Base-by-base conservation (phyloP, 1,140 invertebrate species). In the Thereuonema tuberculata region DNA sequence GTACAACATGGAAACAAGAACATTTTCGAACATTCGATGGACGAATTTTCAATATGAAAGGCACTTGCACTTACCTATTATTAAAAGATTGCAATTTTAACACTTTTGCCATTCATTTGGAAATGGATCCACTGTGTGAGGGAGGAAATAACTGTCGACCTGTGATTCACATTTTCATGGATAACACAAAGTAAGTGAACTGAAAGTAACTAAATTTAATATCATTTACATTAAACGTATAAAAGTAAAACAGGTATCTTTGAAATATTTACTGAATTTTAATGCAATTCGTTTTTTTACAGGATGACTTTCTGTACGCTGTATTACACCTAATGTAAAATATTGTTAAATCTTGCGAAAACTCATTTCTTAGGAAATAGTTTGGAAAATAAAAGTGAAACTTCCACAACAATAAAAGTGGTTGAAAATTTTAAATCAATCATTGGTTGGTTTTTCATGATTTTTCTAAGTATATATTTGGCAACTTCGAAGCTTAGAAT, bases 1-100 rank as follows among this genome's bases (percentile, higher is more conserved):
- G 89, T 67, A 80, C 84, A 48, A 81, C 81, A 1, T 92, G 89
- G 89, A 80, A 81, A 21, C 83, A 83, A 29, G 74, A 79, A 2
- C 88, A 92, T 72, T 88, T 84, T 65, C 86, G 88, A 67, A 91
- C 88, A 0, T 92, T 92, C 66, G 88, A 92, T 74, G 86, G 86
- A n/a, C 71, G 69, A 29, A 61, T 78, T n/a, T 77, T 72, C 65
- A 72, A 70, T 67, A 77, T 70, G 56, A 64, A 67, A 52, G 70
- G 70, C 1, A 56, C 66, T 24, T 71, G 69, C 58, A 56, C 66
- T 0, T 70, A 67, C 78, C 74, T 69, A 76, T 75, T 78, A 76
- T 60, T 60, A 23, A 31, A 66, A 29, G 67, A 71, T 52, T 67
- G 62, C 48, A 56, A 56, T 25, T 62, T 63, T 50, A 63, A 66